Percentiles rank a stretch among this genome's conserved stretches.
Conservation (phyloP, 2,113 vertebrate species). For the Spilogale gracilis region DNA sequence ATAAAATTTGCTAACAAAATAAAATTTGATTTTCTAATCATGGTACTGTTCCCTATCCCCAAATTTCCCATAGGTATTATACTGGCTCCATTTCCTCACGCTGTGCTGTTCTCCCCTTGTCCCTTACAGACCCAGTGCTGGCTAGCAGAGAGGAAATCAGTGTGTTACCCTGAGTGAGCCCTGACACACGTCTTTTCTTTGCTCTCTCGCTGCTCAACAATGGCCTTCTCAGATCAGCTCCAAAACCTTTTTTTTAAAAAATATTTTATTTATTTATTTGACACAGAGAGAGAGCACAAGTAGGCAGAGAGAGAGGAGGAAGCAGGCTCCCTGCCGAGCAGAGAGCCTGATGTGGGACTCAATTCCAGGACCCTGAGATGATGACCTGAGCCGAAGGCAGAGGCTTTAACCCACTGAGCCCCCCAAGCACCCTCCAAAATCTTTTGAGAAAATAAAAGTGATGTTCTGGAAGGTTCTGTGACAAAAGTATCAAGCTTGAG, state of each 20-base stretch:
- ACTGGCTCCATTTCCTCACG: not conserved
- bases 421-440: not conserved
- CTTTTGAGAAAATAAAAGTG: not conserved
- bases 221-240: not conserved
- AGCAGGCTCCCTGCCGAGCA: too few species aligned
- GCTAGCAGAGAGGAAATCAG: not conserved
- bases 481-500: not conserved
- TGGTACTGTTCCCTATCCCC: not conserved
- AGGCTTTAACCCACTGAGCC: too few species aligned
- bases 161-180: not conserved
- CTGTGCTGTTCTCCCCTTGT: fast-evolving
- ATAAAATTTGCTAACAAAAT: not conserved
- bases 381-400: too few species aligned
- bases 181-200: not conserved
- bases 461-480: not conserved
- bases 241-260: not conserved
- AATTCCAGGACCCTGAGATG: too few species aligned
- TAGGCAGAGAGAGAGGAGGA: too few species aligned
- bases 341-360: too few species aligned
- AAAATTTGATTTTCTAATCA: not conserved
- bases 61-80: not conserved
- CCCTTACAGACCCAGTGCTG: not conserved
- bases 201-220: not conserved
- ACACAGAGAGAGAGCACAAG: too few species aligned
- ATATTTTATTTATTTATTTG: too few species aligned